Base-by-base conservation (phyloP, 2,113 vertebrate genomes). In the Osmerus eperlanus region DNA sequence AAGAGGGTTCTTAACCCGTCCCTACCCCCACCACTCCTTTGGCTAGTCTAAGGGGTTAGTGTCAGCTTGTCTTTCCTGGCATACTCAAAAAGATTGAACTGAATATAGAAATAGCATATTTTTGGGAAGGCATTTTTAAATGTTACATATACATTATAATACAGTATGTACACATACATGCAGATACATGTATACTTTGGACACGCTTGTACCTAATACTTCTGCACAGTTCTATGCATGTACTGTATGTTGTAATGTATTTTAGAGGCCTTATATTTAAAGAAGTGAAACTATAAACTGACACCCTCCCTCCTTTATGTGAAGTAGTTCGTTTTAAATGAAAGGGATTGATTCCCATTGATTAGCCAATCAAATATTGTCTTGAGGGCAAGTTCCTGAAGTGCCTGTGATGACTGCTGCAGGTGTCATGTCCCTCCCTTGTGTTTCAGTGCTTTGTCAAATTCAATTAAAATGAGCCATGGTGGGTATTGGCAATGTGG, bases 1-100 rank as follows among this genome's bases (percentile, higher is more conserved):
- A 83, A 80, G 72, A 19, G 14, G 66, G 70, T 54, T 70, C 81
- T 73, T 70, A 72, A 16, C 70, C 62, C 67, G 53, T 65, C 70
- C 54, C 55, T 25, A 21, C 55, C 53, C 56, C 23, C 67, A 32
- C 16, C 25, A 36, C 25, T 25, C 5, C 67, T 68, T n/a, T 15
- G 9, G 8, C 15, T 32, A 5, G 3, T 23, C 9, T 60, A 14
- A 11, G 16, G 4, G 4, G 58, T 60, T 9, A 47, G 8, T 47
- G 8, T 47, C 41, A 47, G 41, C 41, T 47, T 47, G 41, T 47
- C 41, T 47, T 47, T 47, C 41, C 41, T 47, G 41, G 41, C 9
- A 11, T 47, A 5, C 7, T 47, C 41, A 47, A 11, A 9, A 47
- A 47, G 41, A 47, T 47, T 12, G 2, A 12, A 47, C 41, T 47